Evolutionary conservation across 2,113 vertebrate species (phyloP), one percentile per base, ranked within the genome.

Genomic region (Chascanopsetta lugubris): DNA sequence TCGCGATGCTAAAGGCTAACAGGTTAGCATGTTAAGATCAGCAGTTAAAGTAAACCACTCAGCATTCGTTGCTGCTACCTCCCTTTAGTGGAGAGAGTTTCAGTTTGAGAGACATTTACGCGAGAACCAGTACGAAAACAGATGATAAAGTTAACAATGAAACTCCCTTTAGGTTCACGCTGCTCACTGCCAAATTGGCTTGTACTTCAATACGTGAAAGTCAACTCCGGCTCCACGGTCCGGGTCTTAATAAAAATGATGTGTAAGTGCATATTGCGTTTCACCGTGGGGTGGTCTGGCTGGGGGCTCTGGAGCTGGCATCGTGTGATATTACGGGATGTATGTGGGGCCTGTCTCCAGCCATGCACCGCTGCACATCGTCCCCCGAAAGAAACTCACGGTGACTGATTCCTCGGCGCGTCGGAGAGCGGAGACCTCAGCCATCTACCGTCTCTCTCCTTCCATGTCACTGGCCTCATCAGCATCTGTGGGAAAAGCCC

Each of bases 391-490:
- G 20, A 79, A 36, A 64, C 13, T 69, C 43, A 48, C 27, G 38
- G 32, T 49, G 60, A 69, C 50, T 51, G 26, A 73, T 59, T 73
- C 51, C 38, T 69, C 55, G 32, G 43, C 80, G 51, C 30, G 34
- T 25, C 30, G 56, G 13, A 60, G n/a, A 56, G 5, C n/a, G 53
- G 10, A 62, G 45, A 51, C 24, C 64, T 40, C 53, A 27, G 24
- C 15, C 34, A 18, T 25, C 48, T 17, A 12, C 45, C 36, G n/a
- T n/a, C n/a, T n/a, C n/a, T n/a, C n/a, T n/a, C n/a, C 32, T 42
- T 69, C 45, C 13, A 36, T 69, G 60, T 80, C 75, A 54, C 29
- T 20, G 42, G 53, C 63, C 30, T 36, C 21, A 67, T 58, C 25
- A 74, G 61, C 54, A 65, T 67, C 30, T 32, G 45, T 13, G 57